phyloP scores from a whole-genome alignment of 2,797 vertebrate genomes.

The Chanos chanos region DNA sequence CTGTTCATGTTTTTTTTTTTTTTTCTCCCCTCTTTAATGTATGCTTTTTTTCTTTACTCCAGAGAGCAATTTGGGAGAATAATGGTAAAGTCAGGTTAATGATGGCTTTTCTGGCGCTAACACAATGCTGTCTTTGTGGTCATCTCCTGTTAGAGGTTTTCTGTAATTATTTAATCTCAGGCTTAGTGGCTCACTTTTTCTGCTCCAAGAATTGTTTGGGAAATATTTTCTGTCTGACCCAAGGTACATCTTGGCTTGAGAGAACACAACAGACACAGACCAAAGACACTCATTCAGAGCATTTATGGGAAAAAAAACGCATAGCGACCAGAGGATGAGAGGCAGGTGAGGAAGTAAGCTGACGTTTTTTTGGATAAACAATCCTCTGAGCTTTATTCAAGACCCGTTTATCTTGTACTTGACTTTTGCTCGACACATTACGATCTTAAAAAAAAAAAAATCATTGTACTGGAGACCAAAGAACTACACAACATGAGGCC shows the following conservation, averaged over 20 bases:
- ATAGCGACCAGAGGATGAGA: not conserved
- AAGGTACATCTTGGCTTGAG: slow-evolving; percentile 33
- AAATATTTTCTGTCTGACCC: slow-evolving; percentile 44
- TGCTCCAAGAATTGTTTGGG: slow-evolving; percentile 33
- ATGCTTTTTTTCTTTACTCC: slow-evolving; percentile 40
- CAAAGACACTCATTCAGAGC: slow-evolving; percentile 7
- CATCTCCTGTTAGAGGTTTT: slow-evolving; percentile 47
- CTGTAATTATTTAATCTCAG: slow-evolving; percentile 62
- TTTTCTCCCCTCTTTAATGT: no score
- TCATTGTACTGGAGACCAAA: no score
- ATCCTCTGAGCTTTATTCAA: no score
- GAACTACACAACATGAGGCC: no score
- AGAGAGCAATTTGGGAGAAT: slow-evolving; percentile 52
- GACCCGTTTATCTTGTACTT: no score
- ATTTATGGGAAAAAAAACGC: slow-evolving; percentile 26
- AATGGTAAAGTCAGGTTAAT: slow-evolving; percentile 55
- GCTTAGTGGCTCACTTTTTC: slow-evolving; percentile 38
- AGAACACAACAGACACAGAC: slow-evolving; percentile 20
- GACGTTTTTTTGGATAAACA: no score
- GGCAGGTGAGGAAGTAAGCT: no score
- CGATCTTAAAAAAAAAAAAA: no score
- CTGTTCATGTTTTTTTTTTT: slow-evolving; percentile 23
- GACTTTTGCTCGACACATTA: no score
- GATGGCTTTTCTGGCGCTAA: slow-evolving; percentile 50
- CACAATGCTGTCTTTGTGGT: slow-evolving; percentile 57